Evolutionary conservation across 2,113 vertebrate species (phyloP).

Genomic region (Gobiocypris rarus): DNA sequence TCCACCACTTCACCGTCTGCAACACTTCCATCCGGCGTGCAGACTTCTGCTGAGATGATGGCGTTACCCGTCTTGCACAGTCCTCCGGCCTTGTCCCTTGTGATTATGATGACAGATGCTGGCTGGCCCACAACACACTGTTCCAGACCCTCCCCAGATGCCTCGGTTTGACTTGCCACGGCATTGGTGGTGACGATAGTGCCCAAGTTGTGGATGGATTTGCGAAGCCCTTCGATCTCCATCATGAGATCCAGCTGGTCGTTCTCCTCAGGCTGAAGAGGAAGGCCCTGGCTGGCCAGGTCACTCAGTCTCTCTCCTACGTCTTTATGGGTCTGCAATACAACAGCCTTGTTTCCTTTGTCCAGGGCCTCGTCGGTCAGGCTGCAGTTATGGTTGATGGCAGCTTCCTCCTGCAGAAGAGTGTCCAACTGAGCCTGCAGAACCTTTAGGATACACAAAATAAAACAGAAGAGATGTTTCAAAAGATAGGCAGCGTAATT

Average conservation of each 20-base stretch:
- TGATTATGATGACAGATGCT: slow-evolving; percentile 92
- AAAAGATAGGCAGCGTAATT: not conserved
- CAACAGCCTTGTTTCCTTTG: slow-evolving; percentile 83
- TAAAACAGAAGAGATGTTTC: not conserved
- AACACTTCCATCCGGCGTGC: slow-evolving; percentile 93
- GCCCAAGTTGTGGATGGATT: slow-evolving; percentile 96
- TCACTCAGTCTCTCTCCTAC: slow-evolving; percentile 86
- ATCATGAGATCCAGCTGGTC: slow-evolving; percentile 94
- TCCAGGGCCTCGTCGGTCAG: slow-evolving; percentile 86
- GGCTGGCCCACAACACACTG: slow-evolving; percentile 92
- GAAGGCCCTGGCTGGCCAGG: slow-evolving; percentile 81
- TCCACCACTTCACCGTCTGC: slow-evolving; percentile 94
- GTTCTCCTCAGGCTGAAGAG: slow-evolving; percentile 90
- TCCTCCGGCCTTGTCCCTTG: slow-evolving; percentile 96
- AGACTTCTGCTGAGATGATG: slow-evolving; percentile 91
- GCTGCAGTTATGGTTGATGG: slow-evolving; percentile 83
- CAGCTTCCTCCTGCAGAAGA: slow-evolving; percentile 85
- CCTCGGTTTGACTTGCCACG: slow-evolving; percentile 94
- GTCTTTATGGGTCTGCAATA: slow-evolving; percentile 84
- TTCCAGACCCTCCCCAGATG: slow-evolving; percentile 89
- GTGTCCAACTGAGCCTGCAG: slow-evolving; percentile 91
- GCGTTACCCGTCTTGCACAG: slow-evolving; percentile 93
- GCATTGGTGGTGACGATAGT: slow-evolving; percentile 95
- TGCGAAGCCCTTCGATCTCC: slow-evolving; percentile 93
- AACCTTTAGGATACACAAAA: slow-evolving; percentile 75